phyloP scores from a whole-genome alignment of 2,113 vertebrate species.

The Eulemur macaco region DNA sequence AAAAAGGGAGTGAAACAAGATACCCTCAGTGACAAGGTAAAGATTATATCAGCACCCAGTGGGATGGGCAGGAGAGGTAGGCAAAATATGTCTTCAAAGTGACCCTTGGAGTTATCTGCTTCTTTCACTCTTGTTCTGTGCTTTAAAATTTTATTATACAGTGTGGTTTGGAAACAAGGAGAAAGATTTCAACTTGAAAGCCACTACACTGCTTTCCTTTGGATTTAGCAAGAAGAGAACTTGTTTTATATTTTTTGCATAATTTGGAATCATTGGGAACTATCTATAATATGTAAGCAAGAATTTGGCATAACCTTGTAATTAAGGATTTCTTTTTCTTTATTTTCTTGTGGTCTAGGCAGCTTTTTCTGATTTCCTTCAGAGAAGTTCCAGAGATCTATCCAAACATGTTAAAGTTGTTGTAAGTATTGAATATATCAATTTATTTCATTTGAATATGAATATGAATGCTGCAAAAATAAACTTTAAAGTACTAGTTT shows the following conservation, averaged over 20 bases:
- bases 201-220: not conserved
- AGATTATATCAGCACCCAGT: not conserved
- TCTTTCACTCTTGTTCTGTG: not conserved
- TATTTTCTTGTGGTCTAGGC: conserved; percentile 80
- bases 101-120: not conserved
- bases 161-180: not conserved
- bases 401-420: conserved; percentile 91
- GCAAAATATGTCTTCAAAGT: not conserved
- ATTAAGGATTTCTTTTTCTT: not conserved
- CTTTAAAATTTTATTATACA: not conserved
- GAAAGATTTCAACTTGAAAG: not conserved
- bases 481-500: not conserved
- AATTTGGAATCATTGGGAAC: not conserved
- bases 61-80: not conserved
- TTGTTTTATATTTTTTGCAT: not conserved
- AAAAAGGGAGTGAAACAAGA: not conserved
- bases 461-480: not conserved
- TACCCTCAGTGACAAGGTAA: not conserved
- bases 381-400: conserved; percentile 90
- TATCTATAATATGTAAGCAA: not conserved
- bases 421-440: conserved; percentile 81
- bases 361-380: conserved; percentile 90
- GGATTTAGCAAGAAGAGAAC: not conserved
- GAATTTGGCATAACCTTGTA: not conserved
- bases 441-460: not conserved